Percentiles rank a stretch among this genome's conserved stretches.
These are phyloP conservation scores for Corythoichthys intestinalis DNA, from an alignment of 2,113 vertebrate species.

Conservation along the genomic window DNA sequence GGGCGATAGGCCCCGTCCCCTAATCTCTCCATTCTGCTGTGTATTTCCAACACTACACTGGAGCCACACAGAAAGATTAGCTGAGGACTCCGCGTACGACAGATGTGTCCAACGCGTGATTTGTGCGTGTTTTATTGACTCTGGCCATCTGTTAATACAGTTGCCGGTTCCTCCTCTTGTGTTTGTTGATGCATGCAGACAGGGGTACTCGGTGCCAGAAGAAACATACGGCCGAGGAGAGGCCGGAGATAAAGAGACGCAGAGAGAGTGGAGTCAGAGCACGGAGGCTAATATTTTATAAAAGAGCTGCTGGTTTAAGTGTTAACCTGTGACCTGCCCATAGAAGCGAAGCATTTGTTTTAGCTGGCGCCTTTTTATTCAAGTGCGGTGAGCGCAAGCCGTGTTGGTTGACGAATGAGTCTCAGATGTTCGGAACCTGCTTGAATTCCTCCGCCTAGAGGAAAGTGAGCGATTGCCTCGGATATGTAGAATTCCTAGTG, in stretches of 20 bases:
- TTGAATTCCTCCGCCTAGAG: constrained; percentile 53
- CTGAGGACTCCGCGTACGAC: constrained; percentile 52
- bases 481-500: constrained; percentile 57
- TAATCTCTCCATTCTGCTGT: constrained; percentile 58
- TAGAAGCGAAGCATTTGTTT: constrained; percentile 17
- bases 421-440: constrained; percentile 55
- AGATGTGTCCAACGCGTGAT: constrained; percentile 73
- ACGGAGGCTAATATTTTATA: constrained; percentile 42
- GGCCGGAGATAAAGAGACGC: constrained; percentile 37
- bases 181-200: constrained; percentile 73
- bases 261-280: constrained; percentile 23
- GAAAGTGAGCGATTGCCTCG: constrained; percentile 62
- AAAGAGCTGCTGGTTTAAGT: constrained; percentile 42
- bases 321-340: constrained; percentile 34
- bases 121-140: constrained; percentile 80
- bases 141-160: constrained; percentile 81
- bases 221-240: constrained; percentile 55
- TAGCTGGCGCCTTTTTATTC: constrained; percentile 28
- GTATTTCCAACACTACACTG: constrained; percentile 58
- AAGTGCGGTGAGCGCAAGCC: constrained; percentile 9
- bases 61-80: constrained; percentile 67
- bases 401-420: constrained; percentile 43
- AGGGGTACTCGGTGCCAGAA: constrained; percentile 60
- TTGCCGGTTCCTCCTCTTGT: constrained; percentile 68
- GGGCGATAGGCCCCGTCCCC: constrained; percentile 51